These are phyloP conservation scores for Pyrocephalus nanus DNA, from an alignment of 2,797 vertebrate species.

Conservation along the genomic window DNA sequence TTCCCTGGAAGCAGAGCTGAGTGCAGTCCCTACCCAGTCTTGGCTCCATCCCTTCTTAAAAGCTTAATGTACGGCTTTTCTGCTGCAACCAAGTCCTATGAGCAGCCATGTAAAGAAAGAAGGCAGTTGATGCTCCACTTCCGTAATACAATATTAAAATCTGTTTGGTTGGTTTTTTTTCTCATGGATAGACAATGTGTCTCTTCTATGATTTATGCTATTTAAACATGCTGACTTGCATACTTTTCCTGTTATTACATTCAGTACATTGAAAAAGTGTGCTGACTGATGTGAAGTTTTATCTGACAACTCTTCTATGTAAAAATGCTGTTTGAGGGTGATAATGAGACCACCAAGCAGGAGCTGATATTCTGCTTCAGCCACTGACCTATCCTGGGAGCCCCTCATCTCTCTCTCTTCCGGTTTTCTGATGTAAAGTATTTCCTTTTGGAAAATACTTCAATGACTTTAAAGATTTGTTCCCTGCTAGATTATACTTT, in stretches of 20 bases:
- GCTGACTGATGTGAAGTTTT: not conserved
- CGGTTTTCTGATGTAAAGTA: not conserved
- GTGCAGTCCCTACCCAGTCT: not conserved
- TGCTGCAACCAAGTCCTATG: not conserved
- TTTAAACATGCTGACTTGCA: not conserved
- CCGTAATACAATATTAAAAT: not conserved
- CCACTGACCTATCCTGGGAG: not conserved
- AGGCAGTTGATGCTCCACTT: not conserved
- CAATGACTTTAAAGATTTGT: not conserved
- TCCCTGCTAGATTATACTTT: not conserved
- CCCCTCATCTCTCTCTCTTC: not conserved
- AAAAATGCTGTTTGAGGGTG: not conserved
- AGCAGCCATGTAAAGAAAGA: not conserved
- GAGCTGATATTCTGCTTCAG: not conserved
- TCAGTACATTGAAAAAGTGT: not conserved
- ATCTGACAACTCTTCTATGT: not conserved
- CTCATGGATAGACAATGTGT: not conserved
- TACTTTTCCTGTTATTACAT: not conserved
- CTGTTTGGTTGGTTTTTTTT: not conserved
- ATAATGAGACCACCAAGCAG: not conserved
- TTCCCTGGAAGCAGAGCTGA: not conserved
- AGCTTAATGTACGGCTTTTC: not conserved
- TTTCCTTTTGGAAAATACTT: not conserved
- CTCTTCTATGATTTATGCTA: not conserved
- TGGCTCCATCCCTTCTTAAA: not conserved